phyloP scores from a whole-genome alignment of 2,113 vertebrate species.

The Formicarius rufipectus region DNA sequence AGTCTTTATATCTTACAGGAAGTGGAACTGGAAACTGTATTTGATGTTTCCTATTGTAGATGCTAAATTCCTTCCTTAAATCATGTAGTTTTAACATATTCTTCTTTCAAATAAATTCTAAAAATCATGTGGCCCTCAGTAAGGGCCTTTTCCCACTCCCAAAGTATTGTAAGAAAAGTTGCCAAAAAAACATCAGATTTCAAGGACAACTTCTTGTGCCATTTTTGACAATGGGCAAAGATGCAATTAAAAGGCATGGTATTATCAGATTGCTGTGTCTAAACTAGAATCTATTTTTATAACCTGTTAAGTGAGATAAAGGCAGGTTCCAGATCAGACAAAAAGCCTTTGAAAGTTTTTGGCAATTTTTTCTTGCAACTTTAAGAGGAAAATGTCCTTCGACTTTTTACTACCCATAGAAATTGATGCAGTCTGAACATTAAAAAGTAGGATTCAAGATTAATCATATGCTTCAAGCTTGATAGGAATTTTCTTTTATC shows the following conservation, averaged over 20 bases:
- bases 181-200: not conserved
- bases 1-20: not conserved
- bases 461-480: constrained; percentile 56
- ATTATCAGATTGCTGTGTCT: not conserved
- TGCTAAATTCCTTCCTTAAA: constrained; percentile 28
- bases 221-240: not conserved
- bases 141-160: not conserved
- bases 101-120: not conserved
- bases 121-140: not conserved
- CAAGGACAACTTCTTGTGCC: not conserved
- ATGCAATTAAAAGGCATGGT: not conserved
- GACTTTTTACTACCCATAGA: not conserved
- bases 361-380: not conserved
- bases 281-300: not conserved
- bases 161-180: not conserved
- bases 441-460: not conserved
- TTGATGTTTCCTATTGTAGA: constrained; percentile 42
- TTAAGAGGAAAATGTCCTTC: not conserved
- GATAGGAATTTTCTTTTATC: constrained; percentile 36
- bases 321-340: not conserved
- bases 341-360: not conserved
- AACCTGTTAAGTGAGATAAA: not conserved
- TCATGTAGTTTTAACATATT: not conserved
- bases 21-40: constrained; percentile 45
- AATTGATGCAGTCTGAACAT: not conserved